Evolutionary conservation across 37 sponge, comb jelly and placozoan genomes (phyloP).

Genomic region (Petrosia ficiformis): DNA sequence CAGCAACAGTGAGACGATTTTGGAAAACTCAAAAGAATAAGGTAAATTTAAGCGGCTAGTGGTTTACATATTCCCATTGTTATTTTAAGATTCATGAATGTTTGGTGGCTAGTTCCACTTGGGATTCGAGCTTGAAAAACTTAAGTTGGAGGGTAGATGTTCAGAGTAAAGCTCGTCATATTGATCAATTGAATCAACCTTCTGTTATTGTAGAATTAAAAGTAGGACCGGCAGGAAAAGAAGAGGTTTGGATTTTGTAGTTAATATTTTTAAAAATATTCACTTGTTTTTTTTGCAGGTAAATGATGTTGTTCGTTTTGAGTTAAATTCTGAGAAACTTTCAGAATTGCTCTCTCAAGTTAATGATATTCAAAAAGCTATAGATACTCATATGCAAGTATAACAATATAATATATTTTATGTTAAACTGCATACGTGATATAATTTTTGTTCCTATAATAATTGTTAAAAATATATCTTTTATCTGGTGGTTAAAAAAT

Average conservation of each 20-base stretch:
- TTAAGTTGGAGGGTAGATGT: conserved; percentile 95
- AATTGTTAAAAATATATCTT: too few relatives aligned
- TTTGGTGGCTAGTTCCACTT: conserved; percentile 6
- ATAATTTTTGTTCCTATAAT: too few relatives aligned
- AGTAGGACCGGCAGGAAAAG: conserved; percentile 24
- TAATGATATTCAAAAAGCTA: conserved; percentile 64
- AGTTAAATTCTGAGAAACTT: conserved; percentile 58
- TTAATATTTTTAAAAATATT: neutral
- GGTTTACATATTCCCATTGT: neutral
- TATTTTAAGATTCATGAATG: conserved; percentile 2
- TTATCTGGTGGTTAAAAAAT: too few relatives aligned
- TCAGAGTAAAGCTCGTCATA: conserved; percentile 65
- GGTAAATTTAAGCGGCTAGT: conserved; percentile 19
- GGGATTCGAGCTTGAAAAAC: conserved; percentile 73
- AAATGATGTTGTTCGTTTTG: conserved; percentile 69
- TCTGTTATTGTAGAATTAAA: conserved; percentile 88
- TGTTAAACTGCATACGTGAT: neutral
- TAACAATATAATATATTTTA: neutral
- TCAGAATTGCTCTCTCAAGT: conserved; percentile 63
- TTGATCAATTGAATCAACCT: conserved; percentile 78
- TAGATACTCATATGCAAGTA: conserved; percentile 51
- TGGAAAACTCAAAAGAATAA: conserved; percentile 81
- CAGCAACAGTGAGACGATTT: conserved; percentile 72
- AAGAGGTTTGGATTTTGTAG: neutral
- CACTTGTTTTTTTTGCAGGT: conserved; percentile 19